These are phyloP conservation scores for Hylia prasina DNA, from an alignment of 2,113 vertebrate species.

Conservation along the genomic window DNA sequence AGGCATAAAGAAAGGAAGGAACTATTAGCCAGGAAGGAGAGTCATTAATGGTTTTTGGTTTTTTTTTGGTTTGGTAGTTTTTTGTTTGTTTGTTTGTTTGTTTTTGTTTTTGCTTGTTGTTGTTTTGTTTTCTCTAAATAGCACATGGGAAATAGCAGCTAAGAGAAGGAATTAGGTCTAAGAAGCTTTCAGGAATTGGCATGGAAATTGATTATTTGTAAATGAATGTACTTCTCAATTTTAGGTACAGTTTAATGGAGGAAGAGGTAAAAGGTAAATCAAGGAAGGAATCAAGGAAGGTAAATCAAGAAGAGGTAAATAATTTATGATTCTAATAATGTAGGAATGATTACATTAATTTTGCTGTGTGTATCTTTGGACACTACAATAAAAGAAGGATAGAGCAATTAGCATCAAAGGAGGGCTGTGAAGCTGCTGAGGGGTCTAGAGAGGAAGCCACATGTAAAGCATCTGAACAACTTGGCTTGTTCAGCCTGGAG, in stretches of 20 bases:
- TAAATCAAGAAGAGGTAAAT: too few species aligned
- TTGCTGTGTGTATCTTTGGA: background rate
- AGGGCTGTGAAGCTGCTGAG: background rate
- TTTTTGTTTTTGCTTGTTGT: too few species aligned
- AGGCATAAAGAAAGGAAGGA: background rate
- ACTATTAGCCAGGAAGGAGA: background rate
- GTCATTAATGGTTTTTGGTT: background rate
- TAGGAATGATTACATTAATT: background rate
- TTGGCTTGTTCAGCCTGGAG: background rate
- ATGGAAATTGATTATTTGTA: background rate
- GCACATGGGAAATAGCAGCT: background rate
- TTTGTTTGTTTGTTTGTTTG: background rate
- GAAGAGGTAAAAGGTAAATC: background rate
- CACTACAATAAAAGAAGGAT: background rate
- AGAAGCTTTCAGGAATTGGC: slow-evolving; percentile 7
- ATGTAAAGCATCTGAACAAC: background rate
- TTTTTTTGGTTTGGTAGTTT: background rate
- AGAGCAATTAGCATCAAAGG: background rate
- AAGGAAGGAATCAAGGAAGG: too few species aligned
- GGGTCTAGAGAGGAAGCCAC: background rate
- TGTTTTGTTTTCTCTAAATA: background rate
- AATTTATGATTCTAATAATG: background rate
- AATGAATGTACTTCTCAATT: background rate
- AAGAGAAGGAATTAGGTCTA: background rate
- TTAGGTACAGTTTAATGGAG: background rate